Evolutionary conservation across 2,113 vertebrate genomes (phyloP), one percentile per base, ranked within the genome.

Genomic region (Stigmatopora argus): DNA sequence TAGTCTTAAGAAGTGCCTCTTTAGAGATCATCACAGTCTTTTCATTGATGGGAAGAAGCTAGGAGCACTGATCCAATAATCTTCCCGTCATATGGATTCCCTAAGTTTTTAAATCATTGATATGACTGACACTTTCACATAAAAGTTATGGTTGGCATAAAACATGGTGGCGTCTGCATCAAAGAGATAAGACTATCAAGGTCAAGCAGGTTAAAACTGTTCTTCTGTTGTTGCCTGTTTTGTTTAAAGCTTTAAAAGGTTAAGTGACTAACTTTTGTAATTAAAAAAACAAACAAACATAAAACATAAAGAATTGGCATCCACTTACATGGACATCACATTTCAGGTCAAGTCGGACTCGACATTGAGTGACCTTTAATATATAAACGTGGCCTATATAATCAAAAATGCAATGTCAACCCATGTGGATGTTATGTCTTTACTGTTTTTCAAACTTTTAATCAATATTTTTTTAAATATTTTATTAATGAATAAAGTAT

Each of bases 31-130:
- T 71, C 62, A 64, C 53, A 67, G 52, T 49, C 64, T 72, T 84
- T 81, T 83, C 72, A 71, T 81, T 75, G 53, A 78, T 44, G 38
- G 68, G 66, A 75, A 83, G 76, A 70, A 64, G 71, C 76, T 70
- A 0, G 17, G 23, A 79, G 78, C 82, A 74, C 70, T 74, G 77
- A 85, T 82, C 72, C 80, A 79, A 49, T 77, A 79, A 84, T 83
- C 79, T 83, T 71, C 70, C 70, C 65, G 61, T 79, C 74, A 70
- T 69, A 80, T 72, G 77, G 78, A 86, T 87, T 86, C 83, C 78
- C 74, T 74, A 69, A 47, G 69, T 76, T 69, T 41, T 61, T 65
- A 73, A 81, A 85, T 88, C 80, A 85, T 72, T 85, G 73, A 78
- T 78, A 67, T 15, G 56, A 86, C 77, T 85, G 83, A 89, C 77